A percentile compares a stretch with the other conserved stretches of the same genome.
Evolutionary conservation across 2,888 invertebrate genomes (phyloP).

Genomic region (Nemapogon koenigi): DNA sequence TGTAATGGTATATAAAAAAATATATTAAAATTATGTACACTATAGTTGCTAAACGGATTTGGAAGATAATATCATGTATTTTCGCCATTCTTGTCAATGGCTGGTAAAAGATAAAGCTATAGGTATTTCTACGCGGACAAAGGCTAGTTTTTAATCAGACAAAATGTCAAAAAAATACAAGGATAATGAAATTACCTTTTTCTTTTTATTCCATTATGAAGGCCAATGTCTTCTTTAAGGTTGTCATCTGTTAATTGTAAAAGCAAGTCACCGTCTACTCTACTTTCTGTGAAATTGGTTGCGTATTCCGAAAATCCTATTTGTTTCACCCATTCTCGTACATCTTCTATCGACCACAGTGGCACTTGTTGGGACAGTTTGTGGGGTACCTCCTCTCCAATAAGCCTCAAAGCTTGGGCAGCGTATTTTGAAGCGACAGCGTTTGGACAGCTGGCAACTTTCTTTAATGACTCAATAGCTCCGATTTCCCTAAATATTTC

Average conservation of each 20-base stretch:
- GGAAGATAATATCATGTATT: not conserved
- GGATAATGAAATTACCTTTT: conserved; percentile 66
- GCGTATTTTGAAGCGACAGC: conserved; percentile 98
- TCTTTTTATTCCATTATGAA: conserved; percentile 91
- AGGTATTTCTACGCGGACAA: no score
- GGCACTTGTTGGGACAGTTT: conserved; percentile 98
- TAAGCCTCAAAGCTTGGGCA: conserved; percentile 86
- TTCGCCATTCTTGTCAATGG: no score
- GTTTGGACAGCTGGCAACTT: conserved; percentile 96
- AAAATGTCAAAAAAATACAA: no score
- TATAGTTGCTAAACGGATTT: not conserved
- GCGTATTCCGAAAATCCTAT: conserved; percentile 91
- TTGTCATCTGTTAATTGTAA: conserved; percentile 92
- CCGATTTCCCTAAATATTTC: conserved; percentile 93
- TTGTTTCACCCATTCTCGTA: conserved; percentile 97
- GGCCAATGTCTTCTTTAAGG: conserved; percentile 89
- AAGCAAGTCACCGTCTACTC: conserved; percentile 96
- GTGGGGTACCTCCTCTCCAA: conserved; percentile 97
- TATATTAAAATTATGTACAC: conserved; percentile 1
- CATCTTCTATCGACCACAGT: conserved; percentile 96
- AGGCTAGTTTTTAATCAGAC: no score
- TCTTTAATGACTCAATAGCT: conserved; percentile 93
- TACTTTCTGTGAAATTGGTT: conserved; percentile 83
- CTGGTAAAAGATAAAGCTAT: no score
- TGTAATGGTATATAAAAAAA: not conserved